Evolutionary conservation across 1,140 invertebrate genomes (phyloP).

Genomic region (Eumaeus atala): DNA sequence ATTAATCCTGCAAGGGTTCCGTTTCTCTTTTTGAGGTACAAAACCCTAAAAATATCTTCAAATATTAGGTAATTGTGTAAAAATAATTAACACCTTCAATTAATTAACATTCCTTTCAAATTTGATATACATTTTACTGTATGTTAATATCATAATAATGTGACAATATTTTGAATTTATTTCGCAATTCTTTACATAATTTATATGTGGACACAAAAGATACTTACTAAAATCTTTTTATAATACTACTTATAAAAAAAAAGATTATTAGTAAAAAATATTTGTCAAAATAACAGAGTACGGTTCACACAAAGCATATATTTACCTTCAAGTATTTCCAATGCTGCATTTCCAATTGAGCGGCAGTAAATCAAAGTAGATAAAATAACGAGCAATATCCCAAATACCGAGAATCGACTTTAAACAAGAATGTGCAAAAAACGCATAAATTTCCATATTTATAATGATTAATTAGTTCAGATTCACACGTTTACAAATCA

Average conservation of each 20-base stretch:
- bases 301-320: constrained; percentile 66
- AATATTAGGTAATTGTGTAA: no score
- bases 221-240: no score
- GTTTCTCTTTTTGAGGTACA: no score
- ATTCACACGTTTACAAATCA: no score
- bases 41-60: no score
- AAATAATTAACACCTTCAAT: background rate
- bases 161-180: constrained; percentile 2
- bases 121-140: background rate
- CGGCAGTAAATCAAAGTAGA: constrained; percentile 29
- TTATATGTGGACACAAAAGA: background rate
- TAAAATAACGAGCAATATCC: background rate
- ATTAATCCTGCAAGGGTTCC: no score
- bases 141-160: background rate
- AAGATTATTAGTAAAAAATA: no score
- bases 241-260: no score
- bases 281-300: constrained; percentile 33
- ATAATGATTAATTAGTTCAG: no score
- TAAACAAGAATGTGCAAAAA: no score
- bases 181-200: no score
- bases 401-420: background rate
- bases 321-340: constrained; percentile 85
- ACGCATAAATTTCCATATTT: no score
- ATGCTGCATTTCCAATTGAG: constrained; percentile 76
- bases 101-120: background rate